Evolutionary conservation across 2,888 invertebrate species (phyloP).

Genomic region (Baccha elongata): DNA sequence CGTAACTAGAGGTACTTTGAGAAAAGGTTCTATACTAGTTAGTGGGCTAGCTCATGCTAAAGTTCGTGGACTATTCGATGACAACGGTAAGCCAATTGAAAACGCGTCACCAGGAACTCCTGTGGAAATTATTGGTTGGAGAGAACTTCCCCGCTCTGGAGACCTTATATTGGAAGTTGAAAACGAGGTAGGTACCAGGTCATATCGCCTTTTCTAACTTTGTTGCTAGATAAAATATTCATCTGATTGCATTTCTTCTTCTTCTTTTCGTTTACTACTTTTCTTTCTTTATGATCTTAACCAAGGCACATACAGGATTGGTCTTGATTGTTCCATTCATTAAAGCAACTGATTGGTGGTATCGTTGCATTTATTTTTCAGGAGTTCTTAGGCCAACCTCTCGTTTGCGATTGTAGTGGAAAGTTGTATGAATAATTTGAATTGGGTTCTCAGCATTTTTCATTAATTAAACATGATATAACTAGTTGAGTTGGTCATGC

Average conservation of each 20-base stretch:
- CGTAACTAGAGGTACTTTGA: slow-evolving; percentile 92
- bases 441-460: too few relatives aligned
- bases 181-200: slow-evolving; percentile 86
- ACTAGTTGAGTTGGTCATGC: too few relatives aligned
- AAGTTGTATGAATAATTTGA: too few relatives aligned
- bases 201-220: not conserved
- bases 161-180: slow-evolving; percentile 93
- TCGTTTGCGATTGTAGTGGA: too few relatives aligned
- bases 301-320: too few relatives aligned
- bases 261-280: too few relatives aligned
- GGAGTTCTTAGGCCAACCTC: too few relatives aligned
- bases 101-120: slow-evolving; percentile 90
- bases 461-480: too few relatives aligned
- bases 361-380: too few relatives aligned
- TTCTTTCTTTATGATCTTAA: too few relatives aligned
- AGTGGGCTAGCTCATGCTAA: slow-evolving; percentile 93
- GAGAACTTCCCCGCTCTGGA: slow-evolving; percentile 93
- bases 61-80: slow-evolving; percentile 91
- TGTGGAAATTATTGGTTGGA: slow-evolving; percentile 95
- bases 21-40: slow-evolving; percentile 89
- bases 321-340: too few relatives aligned
- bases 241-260: not conserved
- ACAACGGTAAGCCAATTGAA: slow-evolving; percentile 86
- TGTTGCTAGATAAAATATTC: not conserved
- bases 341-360: too few relatives aligned